phyloP scores from a whole-genome alignment of 2,797 vertebrate species.

The Meda fulgida region DNA sequence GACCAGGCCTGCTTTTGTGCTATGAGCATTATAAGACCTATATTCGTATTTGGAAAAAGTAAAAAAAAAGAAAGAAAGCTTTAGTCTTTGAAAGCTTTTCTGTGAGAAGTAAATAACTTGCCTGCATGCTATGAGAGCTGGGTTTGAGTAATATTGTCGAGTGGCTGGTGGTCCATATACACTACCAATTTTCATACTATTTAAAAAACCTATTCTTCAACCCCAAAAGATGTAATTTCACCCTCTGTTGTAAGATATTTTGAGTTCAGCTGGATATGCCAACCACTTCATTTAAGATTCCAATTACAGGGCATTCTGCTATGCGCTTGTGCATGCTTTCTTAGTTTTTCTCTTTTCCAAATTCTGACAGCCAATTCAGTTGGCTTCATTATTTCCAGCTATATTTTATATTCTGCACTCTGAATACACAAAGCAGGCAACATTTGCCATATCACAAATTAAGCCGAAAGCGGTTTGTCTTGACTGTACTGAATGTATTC shows the following conservation, averaged over 20 bases:
- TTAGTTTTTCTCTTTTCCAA: constrained; percentile 63
- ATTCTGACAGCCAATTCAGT: constrained; percentile 66
- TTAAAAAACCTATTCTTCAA: constrained; percentile 24
- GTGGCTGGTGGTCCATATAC: constrained; percentile 1
- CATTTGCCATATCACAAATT: constrained; percentile 8
- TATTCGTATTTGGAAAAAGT: background rate
- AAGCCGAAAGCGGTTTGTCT: constrained; percentile 3
- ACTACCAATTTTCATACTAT: constrained; percentile 42
- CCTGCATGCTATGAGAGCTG: background rate
- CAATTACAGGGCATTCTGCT: constrained; percentile 71
- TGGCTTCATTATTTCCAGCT: constrained; percentile 54
- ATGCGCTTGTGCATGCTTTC: constrained; percentile 52
- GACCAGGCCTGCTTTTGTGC: background rate
- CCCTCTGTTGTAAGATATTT: constrained; percentile 53
- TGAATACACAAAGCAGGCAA: constrained; percentile 53
- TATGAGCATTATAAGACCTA: background rate
- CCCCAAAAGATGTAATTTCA: constrained; percentile 62
- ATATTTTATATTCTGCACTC: constrained; percentile 54
- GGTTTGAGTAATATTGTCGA: background rate
- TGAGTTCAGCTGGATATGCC: constrained; percentile 53
- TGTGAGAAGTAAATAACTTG: background rate
- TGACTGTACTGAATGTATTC: constrained; percentile 19
- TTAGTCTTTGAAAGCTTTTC: constrained; percentile 10
- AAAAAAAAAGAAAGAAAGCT: background rate
- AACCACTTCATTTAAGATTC: constrained; percentile 65